Base-by-base conservation (phyloP, 2,797 vertebrate species). In the Hybognathus amarus region DNA sequence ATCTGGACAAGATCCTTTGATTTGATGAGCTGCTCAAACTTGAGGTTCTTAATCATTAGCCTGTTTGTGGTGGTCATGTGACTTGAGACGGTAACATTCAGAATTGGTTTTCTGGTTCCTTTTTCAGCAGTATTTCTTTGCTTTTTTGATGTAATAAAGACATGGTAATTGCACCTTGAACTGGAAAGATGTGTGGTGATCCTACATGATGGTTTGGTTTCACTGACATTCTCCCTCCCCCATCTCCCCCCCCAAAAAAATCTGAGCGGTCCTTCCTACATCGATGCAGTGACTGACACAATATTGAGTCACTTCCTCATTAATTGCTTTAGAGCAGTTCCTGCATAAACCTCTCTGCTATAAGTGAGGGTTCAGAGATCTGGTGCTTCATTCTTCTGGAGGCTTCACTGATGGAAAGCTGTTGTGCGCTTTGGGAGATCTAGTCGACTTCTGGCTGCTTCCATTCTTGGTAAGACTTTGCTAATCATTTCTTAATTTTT, bases 261-360 rank as follows among this genome's bases (percentile, higher is more conserved):
- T 81, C 82, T 87, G 89, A 87, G 89, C 68, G 79, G 86, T 86
- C 85, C 86, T 88, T 89, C 86, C 79, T 89, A 92, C 92, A 94
- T 93, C 30, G 30, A 33, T 92, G 94, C 90, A 91, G 94, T 94
- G 96, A 97, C n/a, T 99, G 98, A 99, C 97, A 97, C 97, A 96
- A 95, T 96, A 93, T 88, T 95, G 96, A 99, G 95, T 99, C 98
- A 99, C 97, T 99, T 99, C 98, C 98, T 97, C 94, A 92, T 96
- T 95, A 96, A 97, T 96, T 94, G 96, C 96, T 95, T 97, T 95
- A 97, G 96, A 97, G 96, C 94, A 95, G 94, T 96, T 96, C 96
- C 95, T 97, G 94, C 96, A 96, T 96, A 96, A 97, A 95, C 94
- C 91, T 92, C 89, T 87, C 92, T 92, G 93, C 95, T 97, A 94